These are phyloP conservation scores for Xiphophorus birchmanni DNA, from an alignment of 2,797 vertebrate species.

Conservation along the genomic window DNA sequence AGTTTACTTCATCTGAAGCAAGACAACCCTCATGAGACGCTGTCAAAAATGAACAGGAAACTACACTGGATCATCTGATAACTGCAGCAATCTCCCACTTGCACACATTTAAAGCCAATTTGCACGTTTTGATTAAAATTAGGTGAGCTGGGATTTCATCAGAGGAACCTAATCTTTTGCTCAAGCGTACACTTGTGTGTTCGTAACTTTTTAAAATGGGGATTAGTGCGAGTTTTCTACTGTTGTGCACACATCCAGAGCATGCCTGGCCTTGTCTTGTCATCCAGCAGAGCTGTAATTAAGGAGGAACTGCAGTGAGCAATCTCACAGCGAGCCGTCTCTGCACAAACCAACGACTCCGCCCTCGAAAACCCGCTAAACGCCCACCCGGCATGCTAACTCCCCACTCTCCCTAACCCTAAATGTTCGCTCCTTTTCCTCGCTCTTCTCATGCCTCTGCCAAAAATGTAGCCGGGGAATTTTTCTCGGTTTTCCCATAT, in stretches of 20 bases:
- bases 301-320: conserved; percentile 68
- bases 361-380: conserved; percentile 70
- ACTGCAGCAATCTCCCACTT: neutral
- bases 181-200: conserved; percentile 55
- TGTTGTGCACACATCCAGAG: conserved; percentile 38
- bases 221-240: conserved; percentile 32
- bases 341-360: conserved; percentile 71
- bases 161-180: conserved; percentile 52
- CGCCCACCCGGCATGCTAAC: conserved; percentile 60
- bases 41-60: neutral
- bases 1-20: neutral
- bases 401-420: conserved; percentile 57
- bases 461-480: conserved; percentile 61
- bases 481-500: conserved; percentile 50
- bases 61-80: conserved; percentile 5
- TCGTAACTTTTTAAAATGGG: conserved; percentile 26
- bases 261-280: conserved; percentile 79
- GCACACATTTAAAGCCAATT: neutral
- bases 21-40: neutral
- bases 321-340: conserved; percentile 58
- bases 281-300: conserved; percentile 72
- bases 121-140: conserved; percentile 17
- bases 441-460: conserved; percentile 35
- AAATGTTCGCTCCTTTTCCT: conserved; percentile 59
- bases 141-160: conserved; percentile 50